Conservation (phyloP, 2,888 invertebrate species). For the Notodonta dromedarius region DNA sequence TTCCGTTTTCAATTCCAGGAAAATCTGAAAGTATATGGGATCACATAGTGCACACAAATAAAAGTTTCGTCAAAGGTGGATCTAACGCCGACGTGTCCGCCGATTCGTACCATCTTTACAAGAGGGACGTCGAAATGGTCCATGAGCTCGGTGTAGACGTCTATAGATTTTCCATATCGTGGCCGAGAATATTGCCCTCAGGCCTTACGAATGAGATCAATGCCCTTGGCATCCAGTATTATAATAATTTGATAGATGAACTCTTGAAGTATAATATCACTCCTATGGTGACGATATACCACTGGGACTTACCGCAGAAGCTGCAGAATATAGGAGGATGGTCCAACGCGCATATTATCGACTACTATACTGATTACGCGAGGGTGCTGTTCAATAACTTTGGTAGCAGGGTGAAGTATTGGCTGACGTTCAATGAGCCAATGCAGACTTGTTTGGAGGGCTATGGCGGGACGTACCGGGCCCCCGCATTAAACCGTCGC, state of each 20-base stretch:
- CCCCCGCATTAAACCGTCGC: slow-evolving; percentile 84
- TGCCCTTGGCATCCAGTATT: slow-evolving; percentile 89
- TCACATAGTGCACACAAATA: slow-evolving; percentile 75
- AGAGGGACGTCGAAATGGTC: slow-evolving; percentile 86
- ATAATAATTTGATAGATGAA: slow-evolving; percentile 89
- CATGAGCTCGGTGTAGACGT: slow-evolving; percentile 86
- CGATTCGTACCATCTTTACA: slow-evolving; percentile 87
- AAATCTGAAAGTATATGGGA: slow-evolving; percentile 87
- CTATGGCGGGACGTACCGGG: slow-evolving; percentile 85
- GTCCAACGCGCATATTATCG: slow-evolving; percentile 86
- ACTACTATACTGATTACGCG: slow-evolving; percentile 87
- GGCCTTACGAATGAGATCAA: slow-evolving; percentile 88
- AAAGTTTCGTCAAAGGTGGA: slow-evolving; percentile 80
- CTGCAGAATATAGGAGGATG: slow-evolving; percentile 88
- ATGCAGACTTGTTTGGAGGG: slow-evolving; percentile 82
- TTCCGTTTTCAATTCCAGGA: slow-evolving; percentile 67
- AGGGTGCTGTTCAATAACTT: slow-evolving; percentile 85
- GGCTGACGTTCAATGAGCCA: slow-evolving; percentile 93
- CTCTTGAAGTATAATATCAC: slow-evolving; percentile 87
- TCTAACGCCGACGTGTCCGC: slow-evolving; percentile 87
- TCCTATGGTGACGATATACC: slow-evolving; percentile 89
- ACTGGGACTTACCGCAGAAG: slow-evolving; percentile 88
- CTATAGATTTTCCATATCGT: slow-evolving; percentile 90
- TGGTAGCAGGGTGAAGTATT: slow-evolving; percentile 86
- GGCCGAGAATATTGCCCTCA: slow-evolving; percentile 89